Evolutionary conservation across 2,797 vertebrate species (phyloP), one percentile per base, ranked within the genome.

Genomic region (Clarias laeviceps): DNA sequence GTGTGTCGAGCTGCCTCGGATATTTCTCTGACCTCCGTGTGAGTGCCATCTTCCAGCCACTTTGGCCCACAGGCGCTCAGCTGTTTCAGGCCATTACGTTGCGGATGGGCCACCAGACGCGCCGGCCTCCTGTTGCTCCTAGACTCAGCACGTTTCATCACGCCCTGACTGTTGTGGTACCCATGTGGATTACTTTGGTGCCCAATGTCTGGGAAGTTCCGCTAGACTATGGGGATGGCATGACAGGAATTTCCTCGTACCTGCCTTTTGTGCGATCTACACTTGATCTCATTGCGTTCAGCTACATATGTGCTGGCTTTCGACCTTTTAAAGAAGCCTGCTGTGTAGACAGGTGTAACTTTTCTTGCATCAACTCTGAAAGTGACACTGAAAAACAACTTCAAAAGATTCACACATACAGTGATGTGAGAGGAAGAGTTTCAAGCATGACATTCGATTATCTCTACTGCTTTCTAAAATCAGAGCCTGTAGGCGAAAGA

Each of bases 61-160:
- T 91, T 89, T 91, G 91, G 89, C 94, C 93, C 93, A 91, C 91
- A 90, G 89, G 88, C 89, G 84, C 91, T 94, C 95, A 95, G 94
- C 95, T 96, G 95, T 94, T 95, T 93, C 82, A 64, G 90, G 88
- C 91, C 91, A 93, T 94, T 94, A 94, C 93, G 91, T 90, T 90
- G 92, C 45, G 73, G 54, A 70, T 84, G 88, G 87, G 57, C 76
- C 62, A 78, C 70, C 8, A 85, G 87, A 89, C 92, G 93, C 92
- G 91, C 84, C n/a, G 72, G 32, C 76, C 85, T 87, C 81, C 85
- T 84, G 82, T 91, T 88, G 84, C 88, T 87, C 84, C 57, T 84
- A 85, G 85, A 83, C 82, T 89, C 87, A 85, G 80, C 88, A 85
- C 81, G 92, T 92, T 94, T 91, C 85, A 90, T 91, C 89, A 86